Conservation (phyloP, 2,113 vertebrate species). For the Oncorhynchus keta region DNA sequence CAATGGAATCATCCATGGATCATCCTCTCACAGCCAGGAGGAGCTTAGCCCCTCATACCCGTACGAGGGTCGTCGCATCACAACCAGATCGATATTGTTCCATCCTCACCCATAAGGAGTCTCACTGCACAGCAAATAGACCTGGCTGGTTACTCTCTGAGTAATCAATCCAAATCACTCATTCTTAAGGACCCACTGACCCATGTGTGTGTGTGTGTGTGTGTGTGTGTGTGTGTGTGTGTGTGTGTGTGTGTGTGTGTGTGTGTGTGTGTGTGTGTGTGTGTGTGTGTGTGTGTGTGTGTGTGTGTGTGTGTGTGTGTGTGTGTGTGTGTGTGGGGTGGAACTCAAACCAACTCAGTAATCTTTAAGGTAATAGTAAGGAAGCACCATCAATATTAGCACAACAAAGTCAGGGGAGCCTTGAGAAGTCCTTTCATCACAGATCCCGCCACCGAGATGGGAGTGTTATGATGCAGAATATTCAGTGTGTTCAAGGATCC, state of each 20-base stretch:
- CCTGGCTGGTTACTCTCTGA: not conserved
- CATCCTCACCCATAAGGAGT: constrained; percentile 1
- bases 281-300: no score
- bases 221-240: no score
- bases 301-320: no score
- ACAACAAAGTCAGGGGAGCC: constrained; percentile 54
- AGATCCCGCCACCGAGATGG: not conserved
- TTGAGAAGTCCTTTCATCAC: constrained; percentile 26
- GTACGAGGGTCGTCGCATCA: not conserved
- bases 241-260: no score
- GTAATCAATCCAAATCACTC: not conserved
- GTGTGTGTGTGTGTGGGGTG: constrained; percentile 4
- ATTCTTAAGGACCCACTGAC: not conserved
- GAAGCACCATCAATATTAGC: constrained; percentile 54
- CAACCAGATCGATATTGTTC: constrained; percentile 18
- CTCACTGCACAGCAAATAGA: not conserved
- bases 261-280: no score
- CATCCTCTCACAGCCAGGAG: not conserved
- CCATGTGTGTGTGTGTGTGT: not conserved
- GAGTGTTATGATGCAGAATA: constrained; percentile 47
- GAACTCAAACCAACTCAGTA: constrained; percentile 18
- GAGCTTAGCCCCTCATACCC: constrained; percentile 21
- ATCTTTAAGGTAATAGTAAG: constrained; percentile 38
- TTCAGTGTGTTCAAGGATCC: constrained; percentile 34
- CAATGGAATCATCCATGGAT: not conserved